Evolutionary conservation across 2,888 invertebrate species (phyloP).

Genomic region (Acronicta aceris): DNA sequence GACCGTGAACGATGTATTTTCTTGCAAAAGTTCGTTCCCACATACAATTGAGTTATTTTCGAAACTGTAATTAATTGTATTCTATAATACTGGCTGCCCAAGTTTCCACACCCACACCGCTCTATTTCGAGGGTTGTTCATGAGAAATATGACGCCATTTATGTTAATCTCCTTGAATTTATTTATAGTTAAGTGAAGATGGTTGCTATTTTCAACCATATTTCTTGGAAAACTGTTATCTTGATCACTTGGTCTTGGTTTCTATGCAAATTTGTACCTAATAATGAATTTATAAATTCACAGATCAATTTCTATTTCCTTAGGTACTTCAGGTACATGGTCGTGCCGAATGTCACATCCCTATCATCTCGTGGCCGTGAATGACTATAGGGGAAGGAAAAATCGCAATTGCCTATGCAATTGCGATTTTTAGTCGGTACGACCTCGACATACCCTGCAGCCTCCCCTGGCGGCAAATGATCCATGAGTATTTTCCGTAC

Average conservation of each 20-base stretch:
- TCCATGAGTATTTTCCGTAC: too few species aligned
- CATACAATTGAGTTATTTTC: neutral
- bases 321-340: too few species aligned
- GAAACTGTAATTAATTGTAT: neutral
- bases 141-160: conserved; percentile 1
- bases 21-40: neutral
- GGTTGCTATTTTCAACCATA: neutral
- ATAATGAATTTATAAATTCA: neutral
- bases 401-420: too few species aligned
- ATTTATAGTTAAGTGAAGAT: neutral
- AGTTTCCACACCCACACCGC: conserved; percentile 1
- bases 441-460: too few species aligned
- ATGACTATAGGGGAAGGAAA: too few species aligned
- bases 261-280: neutral
- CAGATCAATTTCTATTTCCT: too few species aligned
- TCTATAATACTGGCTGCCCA: neutral
- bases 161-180: neutral
- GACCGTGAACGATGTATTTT: neutral
- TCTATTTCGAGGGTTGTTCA: neutral
- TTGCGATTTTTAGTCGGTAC: too few species aligned
- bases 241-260: too few species aligned
- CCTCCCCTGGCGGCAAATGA: too few species aligned
- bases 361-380: too few species aligned
- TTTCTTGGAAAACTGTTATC: neutral
- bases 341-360: too few species aligned